Evolutionary conservation across 1,140 invertebrate genomes (phyloP).

Genomic region (Drosophila funebris): DNA sequence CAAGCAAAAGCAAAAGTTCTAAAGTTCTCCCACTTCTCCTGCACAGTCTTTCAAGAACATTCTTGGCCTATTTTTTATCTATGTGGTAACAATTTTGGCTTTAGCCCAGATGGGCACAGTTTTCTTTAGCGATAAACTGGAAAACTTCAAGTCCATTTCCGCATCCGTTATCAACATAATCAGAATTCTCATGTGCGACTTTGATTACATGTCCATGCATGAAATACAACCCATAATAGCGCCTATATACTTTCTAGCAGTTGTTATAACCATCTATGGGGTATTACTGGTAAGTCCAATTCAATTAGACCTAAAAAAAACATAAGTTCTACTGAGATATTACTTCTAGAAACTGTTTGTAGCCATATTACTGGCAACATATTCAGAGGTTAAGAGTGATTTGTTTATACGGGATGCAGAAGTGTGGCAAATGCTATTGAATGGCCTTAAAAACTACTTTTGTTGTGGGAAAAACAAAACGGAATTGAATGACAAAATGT

Average conservation of each 20-base stretch:
- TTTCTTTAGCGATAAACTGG: not conserved
- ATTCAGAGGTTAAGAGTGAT: not conserved
- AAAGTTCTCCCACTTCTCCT: not conserved
- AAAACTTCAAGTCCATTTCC: not conserved
- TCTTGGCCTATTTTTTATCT: not conserved
- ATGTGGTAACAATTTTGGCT: not conserved
- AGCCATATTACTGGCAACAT: slow-evolving; percentile 14
- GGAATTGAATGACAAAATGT: not conserved
- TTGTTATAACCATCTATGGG: not conserved
- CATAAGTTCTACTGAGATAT: not conserved
- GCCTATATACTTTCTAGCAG: not conserved
- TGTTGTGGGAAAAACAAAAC: not conserved
- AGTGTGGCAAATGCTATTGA: not conserved
- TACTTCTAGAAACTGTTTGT: slow-evolving; percentile 12
- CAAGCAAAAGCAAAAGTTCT: too few species aligned
- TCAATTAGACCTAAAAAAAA: not conserved
- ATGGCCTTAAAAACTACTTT: not conserved
- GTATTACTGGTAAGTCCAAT: slow-evolving; percentile 7
- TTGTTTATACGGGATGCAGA: not conserved
- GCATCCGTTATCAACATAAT: not conserved
- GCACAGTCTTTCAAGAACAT: not conserved
- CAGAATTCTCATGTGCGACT: not conserved
- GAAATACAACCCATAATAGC: not conserved
- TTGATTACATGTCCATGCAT: not conserved
- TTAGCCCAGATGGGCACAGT: slow-evolving; percentile 10